Evolutionary conservation across 2,888 invertebrate species (phyloP).

Genomic region (Cosmia trapezina): DNA sequence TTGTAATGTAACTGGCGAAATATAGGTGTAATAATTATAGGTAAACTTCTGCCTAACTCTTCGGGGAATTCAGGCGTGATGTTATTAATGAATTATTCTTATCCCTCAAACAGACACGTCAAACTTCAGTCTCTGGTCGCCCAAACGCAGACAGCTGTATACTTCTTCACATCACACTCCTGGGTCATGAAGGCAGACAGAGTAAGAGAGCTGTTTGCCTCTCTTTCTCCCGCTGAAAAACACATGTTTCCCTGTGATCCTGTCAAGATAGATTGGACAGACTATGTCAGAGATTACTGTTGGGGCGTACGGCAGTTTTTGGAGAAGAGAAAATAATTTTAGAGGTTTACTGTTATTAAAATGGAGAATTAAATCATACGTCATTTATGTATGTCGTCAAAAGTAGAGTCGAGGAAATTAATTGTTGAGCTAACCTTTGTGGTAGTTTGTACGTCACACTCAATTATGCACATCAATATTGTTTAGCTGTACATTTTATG

Average conservation of each 20-base stretch:
- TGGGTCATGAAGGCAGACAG: constrained; percentile 59
- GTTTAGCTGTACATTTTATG: too few relatives aligned
- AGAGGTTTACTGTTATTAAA: neutral
- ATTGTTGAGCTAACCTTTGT: neutral
- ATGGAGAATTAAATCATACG: neutral
- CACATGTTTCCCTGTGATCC: constrained; percentile 61
- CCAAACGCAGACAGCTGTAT: constrained; percentile 3
- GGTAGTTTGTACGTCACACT: neutral
- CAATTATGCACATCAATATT: too few relatives aligned
- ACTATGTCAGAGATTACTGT: constrained; percentile 55
- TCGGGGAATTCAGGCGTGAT: neutral
- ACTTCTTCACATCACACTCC: constrained; percentile 51
- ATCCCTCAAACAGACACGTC: constrained; percentile 37
- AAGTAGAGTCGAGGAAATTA: too few relatives aligned
- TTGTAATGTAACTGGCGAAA: neutral
- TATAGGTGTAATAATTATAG: neutral
- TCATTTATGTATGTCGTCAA: neutral
- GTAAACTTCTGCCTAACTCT: neutral
- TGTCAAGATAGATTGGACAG: constrained; percentile 49
- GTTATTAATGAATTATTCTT: neutral
- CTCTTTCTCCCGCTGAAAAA: constrained; percentile 53
- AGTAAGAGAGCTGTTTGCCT: constrained; percentile 45
- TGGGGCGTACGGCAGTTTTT: constrained; percentile 48
- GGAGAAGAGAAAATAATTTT: constrained; percentile 26
- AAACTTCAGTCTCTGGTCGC: constrained; percentile 43